Percentiles rank a stretch among this genome's conserved stretches.
Conservation (phyloP, 2,113 vertebrate genomes). For the Eudyptes chrysolophus region DNA sequence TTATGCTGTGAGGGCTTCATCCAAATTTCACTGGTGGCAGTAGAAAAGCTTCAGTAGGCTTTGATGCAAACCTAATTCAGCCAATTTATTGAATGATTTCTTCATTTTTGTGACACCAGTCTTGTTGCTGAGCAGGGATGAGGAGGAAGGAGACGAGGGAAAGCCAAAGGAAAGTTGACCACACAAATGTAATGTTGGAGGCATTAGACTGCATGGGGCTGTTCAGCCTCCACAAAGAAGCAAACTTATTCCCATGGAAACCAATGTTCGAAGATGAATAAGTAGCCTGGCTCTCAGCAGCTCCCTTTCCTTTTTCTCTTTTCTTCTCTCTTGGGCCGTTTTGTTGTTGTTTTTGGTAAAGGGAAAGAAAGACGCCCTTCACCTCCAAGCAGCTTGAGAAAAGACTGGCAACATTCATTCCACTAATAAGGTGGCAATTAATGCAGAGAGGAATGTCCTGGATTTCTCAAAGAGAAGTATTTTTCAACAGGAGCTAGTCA, state of each 20-base stretch:
- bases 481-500: slow-evolving; percentile 46
- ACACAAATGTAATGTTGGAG: slow-evolving; percentile 58
- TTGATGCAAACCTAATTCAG: slow-evolving; percentile 35
- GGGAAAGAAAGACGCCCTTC: slow-evolving; percentile 48
- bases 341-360: slow-evolving; percentile 59
- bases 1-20: neutral
- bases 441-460: slow-evolving; percentile 47
- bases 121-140: slow-evolving; percentile 43
- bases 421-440: slow-evolving; percentile 61
- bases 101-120: slow-evolving; percentile 32
- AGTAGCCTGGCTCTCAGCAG: slow-evolving; percentile 53
- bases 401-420: slow-evolving; percentile 45
- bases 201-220: slow-evolving; percentile 23
- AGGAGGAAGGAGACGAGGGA: neutral
- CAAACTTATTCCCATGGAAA: slow-evolving; percentile 78
- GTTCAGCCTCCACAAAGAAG: slow-evolving; percentile 61
- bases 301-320: slow-evolving; percentile 65
- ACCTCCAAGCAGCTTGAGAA: slow-evolving; percentile 24
- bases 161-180: slow-evolving; percentile 64
- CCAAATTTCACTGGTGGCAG: neutral
- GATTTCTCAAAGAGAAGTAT: slow-evolving; percentile 28
- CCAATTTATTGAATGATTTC: slow-evolving; percentile 35
- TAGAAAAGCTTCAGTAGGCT: slow-evolving; percentile 22
- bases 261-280: slow-evolving; percentile 56
- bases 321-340: slow-evolving; percentile 64